Conservation (phyloP, 2,113 vertebrate species). For the Irena cyanogastra region DNA sequence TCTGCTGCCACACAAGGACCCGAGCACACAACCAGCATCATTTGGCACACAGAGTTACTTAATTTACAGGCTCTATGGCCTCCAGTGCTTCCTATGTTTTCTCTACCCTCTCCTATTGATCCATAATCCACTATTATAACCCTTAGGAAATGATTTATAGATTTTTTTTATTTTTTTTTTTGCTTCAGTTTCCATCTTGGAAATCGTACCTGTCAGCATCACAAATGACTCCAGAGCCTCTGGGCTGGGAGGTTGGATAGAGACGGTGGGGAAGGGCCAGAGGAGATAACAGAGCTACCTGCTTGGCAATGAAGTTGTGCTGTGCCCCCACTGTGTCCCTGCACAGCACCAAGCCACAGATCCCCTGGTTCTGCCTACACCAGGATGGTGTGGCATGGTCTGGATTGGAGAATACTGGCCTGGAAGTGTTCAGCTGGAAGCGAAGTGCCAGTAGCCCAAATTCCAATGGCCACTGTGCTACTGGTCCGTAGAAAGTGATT, state of each 20-base stretch:
- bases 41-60: neutral
- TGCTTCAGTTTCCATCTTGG: constrained; percentile 20
- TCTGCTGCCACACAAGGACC: neutral
- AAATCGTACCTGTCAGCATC: neutral
- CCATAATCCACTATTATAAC: constrained; percentile 45
- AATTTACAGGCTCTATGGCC: constrained; percentile 21
- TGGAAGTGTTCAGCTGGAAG: no score
- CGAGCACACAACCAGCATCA: neutral
- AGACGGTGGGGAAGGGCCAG: neutral
- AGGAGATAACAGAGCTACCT: neutral
- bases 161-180: neutral
- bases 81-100: neutral
- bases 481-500: neutral
- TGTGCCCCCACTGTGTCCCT: neutral
- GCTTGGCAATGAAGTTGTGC: neutral
- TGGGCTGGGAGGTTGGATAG: neutral
- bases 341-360: neutral
- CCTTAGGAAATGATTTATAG: constrained; percentile 21
- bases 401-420: neutral
- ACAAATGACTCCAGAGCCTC: neutral
- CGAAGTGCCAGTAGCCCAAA: neutral
- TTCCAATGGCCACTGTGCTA: accelerated
- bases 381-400: accelerated
- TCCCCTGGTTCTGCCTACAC: neutral
- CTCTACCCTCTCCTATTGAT: constrained; percentile 27